Percentiles rank a stretch among this genome's conserved stretches.
Evolutionary conservation across 2,888 invertebrate species (phyloP).

Genomic region (Tetrapedia diversipes): DNA sequence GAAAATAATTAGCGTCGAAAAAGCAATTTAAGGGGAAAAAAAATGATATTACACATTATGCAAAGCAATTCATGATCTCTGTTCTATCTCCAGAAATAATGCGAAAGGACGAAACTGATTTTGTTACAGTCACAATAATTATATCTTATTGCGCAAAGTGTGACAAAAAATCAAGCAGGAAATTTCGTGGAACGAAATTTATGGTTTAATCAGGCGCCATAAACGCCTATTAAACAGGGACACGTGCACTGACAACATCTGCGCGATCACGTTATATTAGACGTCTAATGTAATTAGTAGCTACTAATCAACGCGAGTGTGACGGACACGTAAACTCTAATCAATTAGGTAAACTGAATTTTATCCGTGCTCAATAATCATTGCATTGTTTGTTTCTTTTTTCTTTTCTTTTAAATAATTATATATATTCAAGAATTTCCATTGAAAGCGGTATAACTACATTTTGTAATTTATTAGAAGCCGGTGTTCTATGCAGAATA

Average conservation of each 20-base stretch:
- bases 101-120: background rate
- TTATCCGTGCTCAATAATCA: background rate
- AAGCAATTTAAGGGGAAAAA: constrained; percentile 20
- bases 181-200: constrained; percentile 38
- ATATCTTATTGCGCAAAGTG: background rate
- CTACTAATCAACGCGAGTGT: constrained; percentile 44
- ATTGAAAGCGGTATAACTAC: background rate
- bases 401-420: background rate
- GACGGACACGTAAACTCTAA: constrained; percentile 21
- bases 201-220: constrained; percentile 42
- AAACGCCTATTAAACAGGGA: constrained; percentile 21
- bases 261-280: constrained; percentile 44
- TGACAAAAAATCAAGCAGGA: background rate
- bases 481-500: background rate
- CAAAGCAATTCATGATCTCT: background rate
- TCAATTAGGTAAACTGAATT: constrained; percentile 34
- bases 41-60: constrained; percentile 21
- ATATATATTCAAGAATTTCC: background rate
- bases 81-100: background rate
- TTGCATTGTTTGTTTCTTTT: background rate
- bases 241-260: constrained; percentile 51
- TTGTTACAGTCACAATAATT: background rate
- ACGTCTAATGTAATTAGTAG: constrained; percentile 63
- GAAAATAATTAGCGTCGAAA: constrained; percentile 53
- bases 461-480: background rate